Percentiles rank a stretch among this genome's conserved stretches.
Evolutionary conservation across 2,888 invertebrate genomes (phyloP).

Genomic region (Embidobia sp.): DNA sequence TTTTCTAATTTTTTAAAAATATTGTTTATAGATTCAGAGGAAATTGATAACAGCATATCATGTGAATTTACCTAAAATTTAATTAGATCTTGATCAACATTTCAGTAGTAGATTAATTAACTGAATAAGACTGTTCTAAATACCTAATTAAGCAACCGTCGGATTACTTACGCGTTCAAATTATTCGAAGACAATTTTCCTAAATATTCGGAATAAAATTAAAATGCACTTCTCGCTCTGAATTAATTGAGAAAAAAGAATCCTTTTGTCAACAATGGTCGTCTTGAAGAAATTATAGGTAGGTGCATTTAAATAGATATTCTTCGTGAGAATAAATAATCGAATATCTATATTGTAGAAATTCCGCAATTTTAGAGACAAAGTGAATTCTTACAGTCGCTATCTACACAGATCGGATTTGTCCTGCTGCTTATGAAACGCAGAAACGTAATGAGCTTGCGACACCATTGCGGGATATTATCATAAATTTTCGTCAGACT

Average conservation of each 20-base stretch:
- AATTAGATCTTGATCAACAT: constrained; percentile 24
- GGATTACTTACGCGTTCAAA: no score
- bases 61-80: constrained; percentile 7
- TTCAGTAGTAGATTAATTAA: constrained; percentile 7
- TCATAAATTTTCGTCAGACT: constrained; percentile 59
- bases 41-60: constrained; percentile 9
- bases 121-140: constrained; percentile 7
- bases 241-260: no score
- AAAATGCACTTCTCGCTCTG: no score
- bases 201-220: no score
- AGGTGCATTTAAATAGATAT: constrained; percentile 33
- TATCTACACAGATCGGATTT: constrained; percentile 39
- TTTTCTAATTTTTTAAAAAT: no score
- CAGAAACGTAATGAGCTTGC: constrained; percentile 48
- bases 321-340: constrained; percentile 42
- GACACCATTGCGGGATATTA: constrained; percentile 34
- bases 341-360: constrained; percentile 21
- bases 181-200: no score
- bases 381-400: constrained; percentile 21
- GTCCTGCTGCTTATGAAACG: constrained; percentile 31
- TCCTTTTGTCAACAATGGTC: no score
- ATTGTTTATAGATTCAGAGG: no score
- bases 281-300: no score
- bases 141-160: constrained; percentile 1
- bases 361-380: constrained; percentile 38